Evolutionary conservation across 2,888 invertebrate genomes (phyloP).

Genomic region (Carcina quercana): DNA sequence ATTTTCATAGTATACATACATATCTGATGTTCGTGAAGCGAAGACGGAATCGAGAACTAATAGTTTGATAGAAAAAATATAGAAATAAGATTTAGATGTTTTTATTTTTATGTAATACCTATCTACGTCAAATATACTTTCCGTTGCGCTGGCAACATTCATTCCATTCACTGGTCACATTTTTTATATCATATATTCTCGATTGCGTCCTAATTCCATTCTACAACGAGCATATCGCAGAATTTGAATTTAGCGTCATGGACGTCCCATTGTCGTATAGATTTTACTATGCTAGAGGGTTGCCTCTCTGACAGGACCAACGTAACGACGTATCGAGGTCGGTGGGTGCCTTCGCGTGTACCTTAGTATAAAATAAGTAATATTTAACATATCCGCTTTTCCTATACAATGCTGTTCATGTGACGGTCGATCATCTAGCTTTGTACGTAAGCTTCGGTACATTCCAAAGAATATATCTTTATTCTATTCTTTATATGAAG

Average conservation of each 20-base stretch:
- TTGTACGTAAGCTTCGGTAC: constrained; percentile 49
- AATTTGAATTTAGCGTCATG: no score
- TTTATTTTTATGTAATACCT: no score
- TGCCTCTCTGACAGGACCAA: constrained; percentile 56
- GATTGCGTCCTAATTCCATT: no score
- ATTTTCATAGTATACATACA: constrained; percentile 16
- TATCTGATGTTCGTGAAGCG: no score
- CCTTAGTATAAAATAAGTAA: constrained; percentile 41
- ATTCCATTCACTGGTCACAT: no score
- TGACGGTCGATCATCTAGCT: constrained; percentile 17
- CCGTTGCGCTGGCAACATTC: no score
- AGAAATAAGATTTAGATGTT: no score
- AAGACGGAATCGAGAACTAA: no score
- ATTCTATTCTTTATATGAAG: constrained; percentile 43
- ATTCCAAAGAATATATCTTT: constrained; percentile 66
- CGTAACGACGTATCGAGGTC: constrained; percentile 28
- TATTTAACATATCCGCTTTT: constrained; percentile 30
- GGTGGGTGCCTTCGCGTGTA: constrained; percentile 56
- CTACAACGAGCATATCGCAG: no score
- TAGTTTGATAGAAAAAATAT: no score
- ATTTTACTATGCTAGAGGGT: constrained; percentile 33
- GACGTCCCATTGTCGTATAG: constrained; percentile 21
- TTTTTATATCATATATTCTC: no score
- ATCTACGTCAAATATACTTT: no score
- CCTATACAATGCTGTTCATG: constrained; percentile 19